phyloP scores from a whole-genome alignment of 2,888 invertebrate genomes.

The Drosophila gaucha region DNA sequence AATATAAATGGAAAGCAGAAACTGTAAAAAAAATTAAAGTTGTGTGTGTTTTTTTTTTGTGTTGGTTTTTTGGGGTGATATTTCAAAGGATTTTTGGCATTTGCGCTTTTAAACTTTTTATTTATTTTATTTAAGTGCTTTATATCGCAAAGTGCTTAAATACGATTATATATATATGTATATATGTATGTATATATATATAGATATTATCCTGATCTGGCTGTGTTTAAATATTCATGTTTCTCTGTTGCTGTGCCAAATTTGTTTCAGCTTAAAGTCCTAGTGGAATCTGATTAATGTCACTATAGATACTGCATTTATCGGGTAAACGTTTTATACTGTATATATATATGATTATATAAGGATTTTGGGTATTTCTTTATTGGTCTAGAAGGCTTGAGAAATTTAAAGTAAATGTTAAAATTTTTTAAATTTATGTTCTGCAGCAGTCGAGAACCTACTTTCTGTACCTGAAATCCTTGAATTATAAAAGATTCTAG shows the following conservation, averaged over 20 bases:
- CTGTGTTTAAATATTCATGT: neutral
- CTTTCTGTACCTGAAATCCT: too few relatives aligned
- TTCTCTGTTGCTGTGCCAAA: neutral
- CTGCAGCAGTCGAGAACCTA: too few relatives aligned
- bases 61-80: neutral
- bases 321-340: too few relatives aligned
- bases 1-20: slow-evolving; percentile 4
- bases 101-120: neutral
- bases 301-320: too few relatives aligned
- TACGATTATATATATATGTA: neutral
- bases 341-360: neutral
- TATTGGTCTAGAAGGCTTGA: too few relatives aligned
- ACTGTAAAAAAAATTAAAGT: neutral
- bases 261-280: neutral
- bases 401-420: neutral
- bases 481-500: too few relatives aligned
- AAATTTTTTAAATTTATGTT: too few relatives aligned
- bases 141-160: neutral
- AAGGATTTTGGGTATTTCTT: too few relatives aligned
- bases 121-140: neutral
- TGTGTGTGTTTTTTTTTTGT: neutral
- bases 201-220: too few relatives aligned
- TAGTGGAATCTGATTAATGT: too few relatives aligned
- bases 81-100: slow-evolving; percentile 5
- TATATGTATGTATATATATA: neutral